phyloP scores from a whole-genome alignment of 2,888 invertebrate genomes.

The Dioctria linearis region DNA sequence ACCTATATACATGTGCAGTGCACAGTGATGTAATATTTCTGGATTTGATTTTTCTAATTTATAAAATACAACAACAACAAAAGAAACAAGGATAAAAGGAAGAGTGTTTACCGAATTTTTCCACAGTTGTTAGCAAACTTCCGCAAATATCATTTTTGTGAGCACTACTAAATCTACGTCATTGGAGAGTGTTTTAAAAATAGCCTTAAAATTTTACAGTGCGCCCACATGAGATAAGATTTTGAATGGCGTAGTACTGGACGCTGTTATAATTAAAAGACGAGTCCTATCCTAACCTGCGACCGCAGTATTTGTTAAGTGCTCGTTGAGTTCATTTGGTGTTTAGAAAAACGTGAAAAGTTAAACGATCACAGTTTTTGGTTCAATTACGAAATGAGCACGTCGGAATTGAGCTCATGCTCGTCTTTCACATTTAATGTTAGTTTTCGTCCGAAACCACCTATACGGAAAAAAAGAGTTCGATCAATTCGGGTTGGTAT shows the following conservation, averaged over 20 bases:
- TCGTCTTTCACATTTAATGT: constrained; percentile 62
- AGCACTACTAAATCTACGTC: not conserved
- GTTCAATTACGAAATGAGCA: constrained; percentile 63
- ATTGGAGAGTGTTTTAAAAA: constrained; percentile 8
- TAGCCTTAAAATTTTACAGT: not conserved
- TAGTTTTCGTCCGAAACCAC: constrained; percentile 66
- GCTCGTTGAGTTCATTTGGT: no score
- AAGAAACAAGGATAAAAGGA: no score
- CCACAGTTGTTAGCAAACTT: no score
- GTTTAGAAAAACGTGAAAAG: no score
- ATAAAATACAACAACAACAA: not conserved
- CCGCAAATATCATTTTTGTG: no score
- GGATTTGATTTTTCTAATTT: not conserved
- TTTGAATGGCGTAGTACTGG: no score
- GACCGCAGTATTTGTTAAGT: no score
- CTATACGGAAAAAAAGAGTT: constrained; percentile 67
- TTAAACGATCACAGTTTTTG: not conserved
- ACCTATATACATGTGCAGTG: no score
- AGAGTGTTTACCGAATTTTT: no score
- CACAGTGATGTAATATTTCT: not conserved
- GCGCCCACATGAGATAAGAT: constrained; percentile 4
- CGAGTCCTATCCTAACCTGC: no score
- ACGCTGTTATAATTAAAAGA: no score
- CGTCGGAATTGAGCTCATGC: constrained; percentile 67
- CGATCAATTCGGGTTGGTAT: constrained; percentile 62